Evolutionary conservation across 2,888 invertebrate genomes (phyloP), one percentile per base, ranked within the genome.

Genomic region (Drosophila nr. perissopoda): DNA sequence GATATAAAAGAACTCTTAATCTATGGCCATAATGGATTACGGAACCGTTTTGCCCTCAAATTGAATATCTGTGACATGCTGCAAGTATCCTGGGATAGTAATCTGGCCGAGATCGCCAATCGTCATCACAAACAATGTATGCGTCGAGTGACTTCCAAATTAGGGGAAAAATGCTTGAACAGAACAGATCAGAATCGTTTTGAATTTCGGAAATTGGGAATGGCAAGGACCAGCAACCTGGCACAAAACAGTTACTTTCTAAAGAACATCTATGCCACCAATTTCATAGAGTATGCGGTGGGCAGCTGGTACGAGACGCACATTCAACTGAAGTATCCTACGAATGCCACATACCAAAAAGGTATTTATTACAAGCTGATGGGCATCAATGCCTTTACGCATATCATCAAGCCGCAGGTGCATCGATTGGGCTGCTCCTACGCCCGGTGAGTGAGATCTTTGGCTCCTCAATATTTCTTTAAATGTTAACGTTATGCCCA

Each of bases 11-110:
- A 54, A 0, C 13, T 62, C 1, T 10, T 82, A 29, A 0, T 67
- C 2, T 49, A 13, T 38, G 80, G 68, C 2, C 80, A 80, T 21
- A 80, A 79, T 60, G 80, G 82, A 29, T n/a, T 79, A 5, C 68
- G 80, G 1, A 79, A 82, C 67, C 80, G 80, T 0, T 29, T 82
- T 27, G 71, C 80, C 0, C 0, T 3, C 0, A 69, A 42, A 10
- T 36, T 80, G n/a, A 10, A 75, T n/a, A 0, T 6, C 2, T 58
- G 68, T 8, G 69, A 79, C 11, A 69, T 80, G 71, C 13, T 75
- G 3, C 1, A 36, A 16, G 18, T 75, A 4, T 10, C 1, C 4
- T 80, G 80, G 80, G 69, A 70, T 10, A 1, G 51, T 2, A 10
- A 5, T 0, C 40, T 80, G 27, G 79, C 82, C n/a, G 54, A 57